Percentiles rank a stretch among this genome's conserved stretches.
These are phyloP conservation scores for Oryzias woworae DNA, from an alignment of 2,113 vertebrate genomes.

Conservation along the genomic window DNA sequence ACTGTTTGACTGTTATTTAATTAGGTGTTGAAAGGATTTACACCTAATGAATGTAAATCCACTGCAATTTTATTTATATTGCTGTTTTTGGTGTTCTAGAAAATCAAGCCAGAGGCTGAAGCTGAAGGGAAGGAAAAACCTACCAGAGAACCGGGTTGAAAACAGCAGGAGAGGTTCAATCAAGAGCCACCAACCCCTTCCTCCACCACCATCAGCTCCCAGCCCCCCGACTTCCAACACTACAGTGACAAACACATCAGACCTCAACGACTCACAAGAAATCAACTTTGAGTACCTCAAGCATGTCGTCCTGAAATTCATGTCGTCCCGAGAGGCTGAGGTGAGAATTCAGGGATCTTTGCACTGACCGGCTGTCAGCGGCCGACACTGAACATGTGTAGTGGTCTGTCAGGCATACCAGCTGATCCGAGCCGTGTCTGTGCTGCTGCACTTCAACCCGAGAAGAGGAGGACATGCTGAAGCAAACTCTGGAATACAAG, in stretches of 20 bases:
- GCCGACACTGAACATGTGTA: background rate
- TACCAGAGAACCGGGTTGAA: conserved; percentile 78
- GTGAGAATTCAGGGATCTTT: conserved; percentile 63
- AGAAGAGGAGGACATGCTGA: conserved; percentile 96
- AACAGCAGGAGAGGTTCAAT: conserved; percentile 72
- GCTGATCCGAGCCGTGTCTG: conserved; percentile 93
- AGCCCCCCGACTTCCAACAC: conserved; percentile 68
- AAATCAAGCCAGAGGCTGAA: conserved; percentile 81
- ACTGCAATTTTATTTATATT: background rate
- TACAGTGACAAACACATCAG: conserved; percentile 88
- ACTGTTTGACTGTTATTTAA: background rate
- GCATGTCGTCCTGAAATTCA: conserved; percentile 95
- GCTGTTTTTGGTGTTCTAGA: conserved; percentile 69
- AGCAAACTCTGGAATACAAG: conserved; percentile 97
- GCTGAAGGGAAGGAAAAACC: conserved; percentile 83
- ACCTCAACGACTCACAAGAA: conserved; percentile 89
- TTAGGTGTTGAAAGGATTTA: background rate
- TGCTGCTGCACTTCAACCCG: conserved; percentile 93
- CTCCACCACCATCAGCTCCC: conserved; percentile 29
- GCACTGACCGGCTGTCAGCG: background rate
- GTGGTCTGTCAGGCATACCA: conserved; percentile 85
- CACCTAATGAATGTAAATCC: background rate
- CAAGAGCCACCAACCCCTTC: conserved; percentile 70
- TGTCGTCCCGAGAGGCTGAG: conserved; percentile 96
- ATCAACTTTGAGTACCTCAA: conserved; percentile 98